Conservation (phyloP, 2,113 vertebrate species). For the Petrocephalus microphthalmus region DNA sequence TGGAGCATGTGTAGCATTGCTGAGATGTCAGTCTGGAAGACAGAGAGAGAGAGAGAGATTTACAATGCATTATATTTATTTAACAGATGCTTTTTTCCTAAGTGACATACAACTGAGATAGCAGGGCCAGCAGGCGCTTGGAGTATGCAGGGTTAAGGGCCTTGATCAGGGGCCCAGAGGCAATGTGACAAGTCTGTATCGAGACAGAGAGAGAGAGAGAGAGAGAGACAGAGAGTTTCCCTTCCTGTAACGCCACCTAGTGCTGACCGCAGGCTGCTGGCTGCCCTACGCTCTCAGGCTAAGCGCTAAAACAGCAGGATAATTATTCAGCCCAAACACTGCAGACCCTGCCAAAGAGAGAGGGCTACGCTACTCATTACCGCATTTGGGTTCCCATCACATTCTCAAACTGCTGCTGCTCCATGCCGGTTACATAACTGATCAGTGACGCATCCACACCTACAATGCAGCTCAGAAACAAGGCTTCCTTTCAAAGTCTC, state of each 20-base stretch:
- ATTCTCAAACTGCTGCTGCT: background rate
- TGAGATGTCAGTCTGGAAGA: conserved; percentile 54
- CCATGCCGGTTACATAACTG: background rate
- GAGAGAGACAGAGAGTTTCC: too few species aligned
- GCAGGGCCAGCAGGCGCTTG: background rate
- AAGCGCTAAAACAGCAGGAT: background rate
- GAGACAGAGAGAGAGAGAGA: background rate
- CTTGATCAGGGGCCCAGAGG: background rate
- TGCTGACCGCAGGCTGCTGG: background rate
- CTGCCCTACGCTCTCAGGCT: background rate
- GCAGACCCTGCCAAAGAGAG: background rate
- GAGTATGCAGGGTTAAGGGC: background rate
- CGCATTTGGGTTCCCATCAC: background rate
- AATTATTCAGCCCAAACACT: background rate
- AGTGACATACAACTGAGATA: background rate
- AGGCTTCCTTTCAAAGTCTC: background rate
- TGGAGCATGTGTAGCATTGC: conserved; percentile 38
- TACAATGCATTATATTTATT: background rate
- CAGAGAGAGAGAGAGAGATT: background rate
- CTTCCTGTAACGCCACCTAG: background rate
- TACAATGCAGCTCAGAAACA: background rate
- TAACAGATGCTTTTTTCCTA: background rate
- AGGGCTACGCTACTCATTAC: background rate
- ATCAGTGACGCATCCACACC: background rate
- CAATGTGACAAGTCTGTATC: background rate